Evolutionary conservation across 2,113 vertebrate genomes (phyloP).

Genomic region (Ailurus styani): DNA sequence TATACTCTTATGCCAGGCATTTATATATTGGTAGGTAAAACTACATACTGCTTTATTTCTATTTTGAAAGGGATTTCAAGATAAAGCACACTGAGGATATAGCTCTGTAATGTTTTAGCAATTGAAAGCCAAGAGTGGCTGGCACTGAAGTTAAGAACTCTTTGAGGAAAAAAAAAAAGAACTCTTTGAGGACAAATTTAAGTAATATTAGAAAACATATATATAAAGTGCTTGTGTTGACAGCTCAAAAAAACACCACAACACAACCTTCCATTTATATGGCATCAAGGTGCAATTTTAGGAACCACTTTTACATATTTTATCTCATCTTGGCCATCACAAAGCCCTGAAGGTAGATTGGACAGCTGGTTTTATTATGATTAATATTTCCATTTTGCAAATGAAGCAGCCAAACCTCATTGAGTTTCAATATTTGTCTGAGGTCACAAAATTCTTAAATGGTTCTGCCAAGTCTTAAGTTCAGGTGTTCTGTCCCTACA

Average conservation of each 20-base stretch:
- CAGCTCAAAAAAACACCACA: constrained; percentile 6
- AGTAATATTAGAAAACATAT: constrained; percentile 32
- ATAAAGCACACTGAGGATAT: background rate
- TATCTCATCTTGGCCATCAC: background rate
- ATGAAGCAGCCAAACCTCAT: background rate
- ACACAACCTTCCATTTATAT: background rate
- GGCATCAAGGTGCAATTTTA: background rate
- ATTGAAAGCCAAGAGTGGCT: background rate
- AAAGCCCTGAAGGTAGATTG: background rate
- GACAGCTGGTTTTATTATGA: background rate
- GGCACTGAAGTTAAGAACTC: constrained; percentile 17
- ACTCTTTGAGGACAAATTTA: constrained; percentile 36
- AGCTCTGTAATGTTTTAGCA: background rate
- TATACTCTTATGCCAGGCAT: background rate
- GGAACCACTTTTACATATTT: background rate
- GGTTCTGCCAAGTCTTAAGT: background rate
- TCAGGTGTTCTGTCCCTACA: background rate
- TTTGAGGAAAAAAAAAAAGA: constrained; percentile 34
- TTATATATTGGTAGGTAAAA: background rate
- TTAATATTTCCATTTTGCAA: constrained; percentile 6
- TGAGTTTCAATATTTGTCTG: background rate
- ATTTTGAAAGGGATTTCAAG: background rate
- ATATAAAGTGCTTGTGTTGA: background rate
- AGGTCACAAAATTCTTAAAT: background rate
- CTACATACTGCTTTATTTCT: background rate